Base-by-base conservation (phyloP, 2,888 invertebrate species). In the Stenodema calcarata region DNA sequence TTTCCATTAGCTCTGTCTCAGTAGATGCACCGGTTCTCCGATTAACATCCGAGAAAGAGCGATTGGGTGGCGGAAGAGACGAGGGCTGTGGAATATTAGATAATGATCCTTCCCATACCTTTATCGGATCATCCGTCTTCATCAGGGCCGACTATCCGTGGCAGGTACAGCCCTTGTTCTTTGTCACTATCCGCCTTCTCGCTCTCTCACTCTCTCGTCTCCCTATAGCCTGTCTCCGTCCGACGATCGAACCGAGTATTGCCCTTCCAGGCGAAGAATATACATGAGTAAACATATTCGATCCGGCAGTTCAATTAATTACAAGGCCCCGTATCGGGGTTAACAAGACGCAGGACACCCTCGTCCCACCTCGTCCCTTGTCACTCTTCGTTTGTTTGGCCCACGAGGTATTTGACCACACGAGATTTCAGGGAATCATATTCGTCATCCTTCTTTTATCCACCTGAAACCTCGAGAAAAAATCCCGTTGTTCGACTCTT, bases 281-380 rank as follows among this genome's bases (percentile, higher is more conserved):
- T 82, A 82, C 82, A 82, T 82, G 82, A 82, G 82, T 82, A 82
- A 82, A 82, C 82, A 82, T 82, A 82, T 82, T 82, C 82, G 82
- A 82, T 70, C 82, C 41, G 82, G 82, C 82, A 82, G 30, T 30
- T 82, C 82, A 69, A 82, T 82, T 82, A 82, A 82, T 82, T 82
- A 82, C 82, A 69, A 80, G 41, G 35, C 28, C 69, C 70, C 18
- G 30, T 42, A 69, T 82, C 82, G 69, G 62, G 23, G n/a, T 44
- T 44, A 78, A 78, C 78, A 78, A 78, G 78, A 73, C 73, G 30
- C 73, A 9, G 4, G 73, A 41, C 35, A 41, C 18, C 73, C n/a
- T 11, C 18, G 4, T 11, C 54, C 16, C 18, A 3, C 35, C 12
- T 12, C 47, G 4, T 12, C 11, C 23, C 35, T 35, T 30, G 35